These are phyloP conservation scores for Myopa tessellatipennis DNA, from an alignment of 2,888 invertebrate species.

Conservation along the genomic window DNA sequence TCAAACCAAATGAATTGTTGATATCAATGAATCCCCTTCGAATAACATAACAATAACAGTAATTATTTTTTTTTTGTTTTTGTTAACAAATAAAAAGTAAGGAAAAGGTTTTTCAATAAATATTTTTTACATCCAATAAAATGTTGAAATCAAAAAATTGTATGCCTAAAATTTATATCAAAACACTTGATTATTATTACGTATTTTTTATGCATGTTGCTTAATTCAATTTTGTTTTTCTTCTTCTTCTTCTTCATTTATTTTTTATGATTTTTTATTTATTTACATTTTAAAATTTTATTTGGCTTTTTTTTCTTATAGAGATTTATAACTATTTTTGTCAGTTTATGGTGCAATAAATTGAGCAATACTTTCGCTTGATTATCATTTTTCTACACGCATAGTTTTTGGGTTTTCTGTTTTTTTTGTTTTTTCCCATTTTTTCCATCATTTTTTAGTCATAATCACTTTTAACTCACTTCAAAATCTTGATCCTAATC, in stretches of 20 bases:
- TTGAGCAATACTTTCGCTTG: constrained; percentile 9
- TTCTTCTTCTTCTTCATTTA: neutral
- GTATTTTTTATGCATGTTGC: too few species aligned
- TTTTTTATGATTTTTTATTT: neutral
- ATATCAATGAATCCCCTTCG: too few species aligned
- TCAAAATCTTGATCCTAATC: neutral
- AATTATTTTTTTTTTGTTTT: too few species aligned
- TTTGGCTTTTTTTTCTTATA: neutral
- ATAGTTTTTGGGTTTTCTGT: neutral
- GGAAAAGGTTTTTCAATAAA: too few species aligned
- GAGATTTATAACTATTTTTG: neutral
- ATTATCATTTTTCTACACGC: neutral
- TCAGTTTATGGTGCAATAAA: constrained; percentile 13
- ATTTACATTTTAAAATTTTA: constrained; percentile 4
- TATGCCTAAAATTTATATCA: too few species aligned
- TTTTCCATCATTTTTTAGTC: neutral
- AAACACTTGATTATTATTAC: too few species aligned
- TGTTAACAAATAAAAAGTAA: too few species aligned
- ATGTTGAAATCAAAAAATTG: too few species aligned
- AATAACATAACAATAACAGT: too few species aligned
- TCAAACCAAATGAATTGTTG: too few species aligned
- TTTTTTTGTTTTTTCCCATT: neutral
- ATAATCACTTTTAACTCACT: neutral
- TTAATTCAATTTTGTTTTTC: too few species aligned
- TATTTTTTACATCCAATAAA: too few species aligned